phyloP scores from a whole-genome alignment of 35 echinoderm and acorn worm species.

The Heliocidaris erythrogramma region DNA sequence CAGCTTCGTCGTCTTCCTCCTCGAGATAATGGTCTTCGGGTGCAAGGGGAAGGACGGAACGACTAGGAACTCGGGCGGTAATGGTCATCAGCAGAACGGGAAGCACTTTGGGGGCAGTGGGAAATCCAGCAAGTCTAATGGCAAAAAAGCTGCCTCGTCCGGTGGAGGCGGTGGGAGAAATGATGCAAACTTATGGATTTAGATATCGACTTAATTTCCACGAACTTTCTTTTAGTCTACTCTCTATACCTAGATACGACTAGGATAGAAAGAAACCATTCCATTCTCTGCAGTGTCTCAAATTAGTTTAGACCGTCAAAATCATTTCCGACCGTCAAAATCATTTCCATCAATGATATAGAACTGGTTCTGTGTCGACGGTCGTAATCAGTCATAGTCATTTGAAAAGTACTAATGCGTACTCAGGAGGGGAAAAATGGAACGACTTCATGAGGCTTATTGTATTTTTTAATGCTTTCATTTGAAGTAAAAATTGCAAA shows the following conservation, averaged over 20 bases:
- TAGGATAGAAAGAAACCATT: background rate
- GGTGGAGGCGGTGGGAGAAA: conserved; percentile 45
- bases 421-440: too few relatives aligned
- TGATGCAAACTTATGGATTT: conserved; percentile 70
- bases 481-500: too few relatives aligned
- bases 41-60: background rate
- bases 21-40: conserved; percentile 42
- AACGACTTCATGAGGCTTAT: too few relatives aligned
- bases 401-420: too few relatives aligned
- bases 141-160: background rate
- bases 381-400: too few relatives aligned
- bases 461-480: too few relatives aligned
- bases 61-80: conserved; percentile 12
- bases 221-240: background rate
- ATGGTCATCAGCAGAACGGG: background rate
- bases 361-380: too few relatives aligned
- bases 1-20: conserved; percentile 39
- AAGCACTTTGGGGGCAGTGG: background rate
- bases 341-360: too few relatives aligned
- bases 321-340: too few relatives aligned
- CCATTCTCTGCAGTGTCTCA: background rate
- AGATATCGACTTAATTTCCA: background rate
- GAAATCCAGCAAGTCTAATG: background rate
- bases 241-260: background rate
- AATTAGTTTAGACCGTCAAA: too few relatives aligned